phyloP scores from a whole-genome alignment of 2,113 vertebrate genomes.

The Poicephalus gulielmi region DNA sequence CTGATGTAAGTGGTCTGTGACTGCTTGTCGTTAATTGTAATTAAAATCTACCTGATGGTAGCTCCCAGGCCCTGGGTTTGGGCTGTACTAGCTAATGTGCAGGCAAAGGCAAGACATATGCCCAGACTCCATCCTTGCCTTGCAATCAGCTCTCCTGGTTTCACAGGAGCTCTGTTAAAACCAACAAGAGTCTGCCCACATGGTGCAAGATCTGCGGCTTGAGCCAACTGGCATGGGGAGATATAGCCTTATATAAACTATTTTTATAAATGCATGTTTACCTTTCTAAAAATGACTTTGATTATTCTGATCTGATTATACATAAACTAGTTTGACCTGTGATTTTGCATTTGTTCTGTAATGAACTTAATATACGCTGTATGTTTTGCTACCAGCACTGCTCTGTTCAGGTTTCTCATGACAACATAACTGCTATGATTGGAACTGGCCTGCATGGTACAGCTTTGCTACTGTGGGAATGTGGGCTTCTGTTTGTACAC shows the following conservation, averaged over 20 bases:
- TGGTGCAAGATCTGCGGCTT: background rate
- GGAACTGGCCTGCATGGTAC: background rate
- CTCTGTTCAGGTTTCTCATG: background rate
- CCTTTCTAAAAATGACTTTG: background rate
- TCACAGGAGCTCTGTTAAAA: background rate
- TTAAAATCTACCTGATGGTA: background rate
- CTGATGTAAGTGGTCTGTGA: background rate
- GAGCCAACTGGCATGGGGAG: background rate
- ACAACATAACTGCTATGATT: rapidly evolving
- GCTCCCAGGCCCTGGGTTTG: background rate
- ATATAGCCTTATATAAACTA: rapidly evolving
- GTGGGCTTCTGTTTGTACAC: background rate
- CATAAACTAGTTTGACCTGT: background rate
- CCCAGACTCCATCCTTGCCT: background rate
- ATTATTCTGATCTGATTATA: background rate
- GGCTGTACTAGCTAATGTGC: background rate
- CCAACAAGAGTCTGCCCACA: rapidly evolving
- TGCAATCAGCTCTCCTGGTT: background rate
- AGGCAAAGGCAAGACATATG: background rate
- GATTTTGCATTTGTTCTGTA: background rate
- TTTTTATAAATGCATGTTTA: background rate
- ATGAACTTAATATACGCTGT: rapidly evolving
- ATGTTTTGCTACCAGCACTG: background rate
- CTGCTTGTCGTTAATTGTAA: background rate
- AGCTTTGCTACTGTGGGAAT: background rate